Evolutionary conservation across 2,888 invertebrate species (phyloP), one percentile per base, ranked within the genome.

Genomic region (Uropetala carovei): DNA sequence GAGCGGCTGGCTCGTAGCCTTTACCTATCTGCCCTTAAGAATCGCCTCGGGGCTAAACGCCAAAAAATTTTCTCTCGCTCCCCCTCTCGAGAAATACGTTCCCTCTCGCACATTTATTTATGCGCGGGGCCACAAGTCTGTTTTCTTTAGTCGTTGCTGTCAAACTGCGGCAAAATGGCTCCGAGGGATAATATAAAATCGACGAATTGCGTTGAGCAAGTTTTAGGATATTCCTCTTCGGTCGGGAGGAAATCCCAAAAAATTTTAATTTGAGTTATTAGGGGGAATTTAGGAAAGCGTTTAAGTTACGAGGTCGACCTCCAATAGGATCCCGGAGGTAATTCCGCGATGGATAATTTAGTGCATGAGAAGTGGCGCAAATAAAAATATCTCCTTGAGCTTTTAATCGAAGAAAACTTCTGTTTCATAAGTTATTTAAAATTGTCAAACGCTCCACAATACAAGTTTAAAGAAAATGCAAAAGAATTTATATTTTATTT

Each of bases 41-140:
- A 89, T 89, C 89, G 64, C 64, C 64, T 89, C 89, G n/a, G 64
- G 89, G 89, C 60, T 86, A 86, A 86, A 86, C 86, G 86, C 89
- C 64, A 68, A 89, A 89, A 89, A 89, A 68, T 68, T 18, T n/a
- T 89, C n/a, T 56, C 83, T 16, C 43, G 14, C 30, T 89, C 43
- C 0, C 60, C 11, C 22, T 59, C 14, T 13, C 13, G 43, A 68
- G 64, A 89, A 64, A 68, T 89, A 89, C 68, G 89, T 89, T 68
- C 59, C 89, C 30, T 16, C 89, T 89, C 64, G 43, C 64, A 89
- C 89, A 60, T 89, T 68, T 89, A 89, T 89, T 89, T 89, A 89
- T 89, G 60, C 60, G n/a, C 43, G 89, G 64, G 64, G 43, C 86
- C 86, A 43, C 60, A 89, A 68, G 89, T 64, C 60, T 68, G 89